Base-by-base conservation (phyloP, 2,113 vertebrate genomes). In the Macrotis lagotis region DNA sequence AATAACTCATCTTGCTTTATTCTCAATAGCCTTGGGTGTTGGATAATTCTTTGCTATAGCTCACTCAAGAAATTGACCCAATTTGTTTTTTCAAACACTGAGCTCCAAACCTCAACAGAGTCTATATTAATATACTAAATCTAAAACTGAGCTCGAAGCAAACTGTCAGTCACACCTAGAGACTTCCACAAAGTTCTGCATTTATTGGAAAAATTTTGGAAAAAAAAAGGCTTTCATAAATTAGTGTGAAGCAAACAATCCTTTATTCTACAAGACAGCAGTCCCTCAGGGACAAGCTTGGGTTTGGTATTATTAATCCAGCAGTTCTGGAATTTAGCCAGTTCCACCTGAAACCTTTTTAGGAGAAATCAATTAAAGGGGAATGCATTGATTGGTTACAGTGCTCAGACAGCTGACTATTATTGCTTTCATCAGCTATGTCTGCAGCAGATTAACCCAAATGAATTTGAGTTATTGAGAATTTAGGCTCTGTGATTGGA, bases 161-260 rank as follows among this genome's bases (percentile, higher is more conserved):
- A 55, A 90, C 19, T 24, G 16, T 48, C 52, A 93, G 47, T 96
- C 51, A 89, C 14, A 51, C 37, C 25, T 51, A 90, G n/a, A 92
- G 89, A 48, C 26, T 25, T 51, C 51, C 53, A 93, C 50, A 52
- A 50, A 95, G 48, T 52, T 47, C 14, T 31, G 37, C 26, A 88
- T 88, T 91, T 51, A 91, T 52, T 90, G 74, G 93, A 94, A 93
- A 59, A 51, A n/a, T 96, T 94, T 96, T 94, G 48, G 91, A 95
- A 89, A 91, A 90, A 89, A 90, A 90, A 90, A 31, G 12, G 10
- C n/a, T 28, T 91, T 96, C 50, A 83, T 88, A 90, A 96, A 93
- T 95, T 59, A 89, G 9, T 90, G 22, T 14, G 48, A 93, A 24
- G n/a, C 53, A 92, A 95, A 52, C 92, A 96, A 93, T 24, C 88